A percentile compares a stretch with the other conserved stretches of the same genome.
Conservation (phyloP, 2,113 vertebrate genomes). For the Indri indri region DNA sequence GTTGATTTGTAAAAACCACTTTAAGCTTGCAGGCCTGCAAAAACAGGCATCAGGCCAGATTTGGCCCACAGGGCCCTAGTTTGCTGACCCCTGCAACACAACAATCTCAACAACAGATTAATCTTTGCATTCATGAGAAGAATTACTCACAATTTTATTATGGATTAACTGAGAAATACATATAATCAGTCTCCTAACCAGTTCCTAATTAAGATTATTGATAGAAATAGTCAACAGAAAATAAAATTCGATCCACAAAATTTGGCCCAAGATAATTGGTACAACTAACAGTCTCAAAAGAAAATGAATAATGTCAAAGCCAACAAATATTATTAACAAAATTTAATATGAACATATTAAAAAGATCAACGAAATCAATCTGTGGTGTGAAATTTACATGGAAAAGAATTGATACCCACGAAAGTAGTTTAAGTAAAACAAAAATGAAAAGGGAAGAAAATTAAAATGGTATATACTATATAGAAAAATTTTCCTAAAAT, state of each 20-base stretch:
- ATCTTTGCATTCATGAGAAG: neutral
- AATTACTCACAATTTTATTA: neutral
- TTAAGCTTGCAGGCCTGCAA: neutral
- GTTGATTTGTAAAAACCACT: neutral
- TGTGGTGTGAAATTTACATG: neutral
- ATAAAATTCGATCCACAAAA: neutral
- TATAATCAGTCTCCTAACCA: neutral
- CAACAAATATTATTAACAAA: neutral
- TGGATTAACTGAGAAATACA: neutral
- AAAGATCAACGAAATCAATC: neutral
- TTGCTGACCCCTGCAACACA: neutral
- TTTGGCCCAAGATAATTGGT: neutral
- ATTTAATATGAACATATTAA: neutral
- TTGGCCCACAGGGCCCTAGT: neutral
- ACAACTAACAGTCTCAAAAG: neutral
- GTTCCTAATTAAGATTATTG: neutral
- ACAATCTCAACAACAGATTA: neutral
- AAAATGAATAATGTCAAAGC: constrained; percentile 2
- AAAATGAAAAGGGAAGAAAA: neutral
- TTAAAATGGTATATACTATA: neutral
- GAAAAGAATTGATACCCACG: neutral
- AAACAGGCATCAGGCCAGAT: neutral
- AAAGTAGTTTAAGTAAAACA: neutral
- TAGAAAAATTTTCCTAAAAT: neutral
- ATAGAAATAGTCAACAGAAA: neutral